A percentile compares a stretch with the other conserved stretches of the same genome.
These are phyloP conservation scores for Avahi laniger DNA, from an alignment of 2,797 vertebrate species.

Conservation along the genomic window DNA sequence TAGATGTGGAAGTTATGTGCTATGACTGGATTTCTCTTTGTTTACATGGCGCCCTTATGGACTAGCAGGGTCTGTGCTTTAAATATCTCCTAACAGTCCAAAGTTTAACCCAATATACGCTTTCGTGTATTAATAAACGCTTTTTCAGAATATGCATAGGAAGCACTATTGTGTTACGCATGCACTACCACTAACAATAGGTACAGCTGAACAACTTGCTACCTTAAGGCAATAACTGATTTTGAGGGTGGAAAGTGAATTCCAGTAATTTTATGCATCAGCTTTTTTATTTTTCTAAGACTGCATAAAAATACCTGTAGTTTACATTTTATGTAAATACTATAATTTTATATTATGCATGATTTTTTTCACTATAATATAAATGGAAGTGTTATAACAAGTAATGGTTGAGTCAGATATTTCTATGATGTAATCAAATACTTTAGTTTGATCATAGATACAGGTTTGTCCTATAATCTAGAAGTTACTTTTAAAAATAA, in stretches of 20 bases:
- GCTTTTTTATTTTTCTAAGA: constrained; percentile 12
- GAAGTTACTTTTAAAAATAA: constrained; percentile 30
- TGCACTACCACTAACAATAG: constrained; percentile 57
- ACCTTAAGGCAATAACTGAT: constrained; percentile 55
- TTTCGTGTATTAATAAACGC: constrained; percentile 62
- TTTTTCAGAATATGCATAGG: constrained; percentile 16
- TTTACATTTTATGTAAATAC: constrained; percentile 30
- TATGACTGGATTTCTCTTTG: constrained; percentile 78
- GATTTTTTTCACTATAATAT: not conserved
- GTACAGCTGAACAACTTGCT: constrained; percentile 2
- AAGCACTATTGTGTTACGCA: constrained; percentile 46
- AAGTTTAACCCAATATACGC: constrained; percentile 53
- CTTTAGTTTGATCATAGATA: not conserved
- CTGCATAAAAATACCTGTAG: not conserved
- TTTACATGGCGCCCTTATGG: constrained; percentile 73
- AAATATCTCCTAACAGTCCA: constrained; percentile 71
- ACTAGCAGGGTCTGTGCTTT: constrained; percentile 78
- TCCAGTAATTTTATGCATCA: constrained; percentile 18
- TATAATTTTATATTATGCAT: constrained; percentile 23
- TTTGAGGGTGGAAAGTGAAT: constrained; percentile 76
- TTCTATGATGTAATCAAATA: constrained; percentile 22
- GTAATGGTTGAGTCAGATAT: not conserved
- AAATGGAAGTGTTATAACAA: constrained; percentile 40
- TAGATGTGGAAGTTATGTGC: constrained; percentile 76
- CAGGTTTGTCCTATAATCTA: not conserved